Evolutionary conservation across 1,140 invertebrate species (phyloP).

Genomic region (Zaprionus lachaisei): DNA sequence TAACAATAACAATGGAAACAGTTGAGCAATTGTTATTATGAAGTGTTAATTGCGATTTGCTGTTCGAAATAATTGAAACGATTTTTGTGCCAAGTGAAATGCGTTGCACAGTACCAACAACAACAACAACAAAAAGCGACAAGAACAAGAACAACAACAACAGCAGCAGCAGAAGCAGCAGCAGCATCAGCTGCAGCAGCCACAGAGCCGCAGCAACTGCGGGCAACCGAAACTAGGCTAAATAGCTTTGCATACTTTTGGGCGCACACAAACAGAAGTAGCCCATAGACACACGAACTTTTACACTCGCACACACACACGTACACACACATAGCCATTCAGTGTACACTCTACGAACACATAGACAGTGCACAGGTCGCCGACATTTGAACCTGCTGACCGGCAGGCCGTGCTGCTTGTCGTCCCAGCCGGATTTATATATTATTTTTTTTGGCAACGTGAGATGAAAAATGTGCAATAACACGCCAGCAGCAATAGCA

Average conservation of each 20-base stretch:
- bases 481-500: constrained; percentile 30
- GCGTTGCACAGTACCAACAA: constrained; percentile 10
- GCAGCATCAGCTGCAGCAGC: constrained; percentile 31
- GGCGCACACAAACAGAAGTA: constrained; percentile 41
- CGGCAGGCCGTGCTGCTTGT: constrained; percentile 39
- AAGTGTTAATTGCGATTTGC: constrained; percentile 11
- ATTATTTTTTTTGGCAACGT: constrained; percentile 40
- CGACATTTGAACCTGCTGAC: constrained; percentile 79
- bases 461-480: constrained; percentile 65
- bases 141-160: constrained; percentile 33
- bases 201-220: constrained; percentile 31
- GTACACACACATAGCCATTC: constrained; percentile 1
- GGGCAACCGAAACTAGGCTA: constrained; percentile 69
- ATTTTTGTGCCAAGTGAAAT: constrained; percentile 10
- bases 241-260: constrained; percentile 76
- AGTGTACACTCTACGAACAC: constrained; percentile 3
- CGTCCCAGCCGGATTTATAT: constrained; percentile 16
- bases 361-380: constrained; percentile 60
- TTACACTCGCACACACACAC: constrained; percentile 11
- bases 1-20: constrained; percentile 15
- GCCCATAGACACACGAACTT: constrained; percentile 26
- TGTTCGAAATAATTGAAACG: constrained; percentile 11
- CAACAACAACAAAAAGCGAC: constrained; percentile 23
- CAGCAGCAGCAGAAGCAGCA: constrained; percentile 11
- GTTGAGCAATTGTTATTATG: neutral